Conservation (phyloP, 1,140 invertebrate species). For the Bombus sibiricus region DNA sequence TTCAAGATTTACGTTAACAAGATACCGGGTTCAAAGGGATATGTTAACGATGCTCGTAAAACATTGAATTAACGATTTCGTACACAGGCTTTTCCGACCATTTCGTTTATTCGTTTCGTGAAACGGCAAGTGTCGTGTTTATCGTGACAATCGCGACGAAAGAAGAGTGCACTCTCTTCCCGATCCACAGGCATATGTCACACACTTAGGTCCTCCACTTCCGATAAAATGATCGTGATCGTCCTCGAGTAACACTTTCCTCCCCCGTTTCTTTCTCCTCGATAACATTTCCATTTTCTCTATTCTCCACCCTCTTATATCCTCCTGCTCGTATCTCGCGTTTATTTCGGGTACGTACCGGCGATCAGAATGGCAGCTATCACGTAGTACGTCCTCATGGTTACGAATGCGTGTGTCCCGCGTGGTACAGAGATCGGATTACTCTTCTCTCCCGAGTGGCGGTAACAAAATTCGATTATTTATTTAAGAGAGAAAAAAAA, state of each 20-base stretch:
- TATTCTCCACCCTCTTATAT: constrained; percentile 44
- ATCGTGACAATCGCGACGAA: not conserved
- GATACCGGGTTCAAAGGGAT: not conserved
- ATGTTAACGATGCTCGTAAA: not conserved
- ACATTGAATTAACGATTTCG: not conserved
- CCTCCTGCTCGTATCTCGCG: constrained; percentile 11
- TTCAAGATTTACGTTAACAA: no score
- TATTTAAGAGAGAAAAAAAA: constrained; percentile 44
- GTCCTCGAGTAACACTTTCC: constrained; percentile 26
- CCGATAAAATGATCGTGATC: constrained; percentile 3
- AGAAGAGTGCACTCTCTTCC: constrained; percentile 12
- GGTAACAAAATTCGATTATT: constrained; percentile 4
- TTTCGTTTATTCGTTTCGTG: not conserved
- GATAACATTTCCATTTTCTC: constrained; percentile 33
- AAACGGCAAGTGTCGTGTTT: no score
- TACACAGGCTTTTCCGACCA: not conserved
- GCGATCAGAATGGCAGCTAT: constrained; percentile 80
- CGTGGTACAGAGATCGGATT: constrained; percentile 21
- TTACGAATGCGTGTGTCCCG: constrained; percentile 44
- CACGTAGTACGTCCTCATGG: constrained; percentile 80
- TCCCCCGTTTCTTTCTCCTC: not conserved
- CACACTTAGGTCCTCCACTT: constrained; percentile 63
- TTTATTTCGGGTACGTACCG: constrained; percentile 77
- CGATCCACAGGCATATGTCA: constrained; percentile 61
- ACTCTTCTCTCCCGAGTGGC: not conserved